Conservation (phyloP, 2,113 vertebrate species). For the Piaya cayana region DNA sequence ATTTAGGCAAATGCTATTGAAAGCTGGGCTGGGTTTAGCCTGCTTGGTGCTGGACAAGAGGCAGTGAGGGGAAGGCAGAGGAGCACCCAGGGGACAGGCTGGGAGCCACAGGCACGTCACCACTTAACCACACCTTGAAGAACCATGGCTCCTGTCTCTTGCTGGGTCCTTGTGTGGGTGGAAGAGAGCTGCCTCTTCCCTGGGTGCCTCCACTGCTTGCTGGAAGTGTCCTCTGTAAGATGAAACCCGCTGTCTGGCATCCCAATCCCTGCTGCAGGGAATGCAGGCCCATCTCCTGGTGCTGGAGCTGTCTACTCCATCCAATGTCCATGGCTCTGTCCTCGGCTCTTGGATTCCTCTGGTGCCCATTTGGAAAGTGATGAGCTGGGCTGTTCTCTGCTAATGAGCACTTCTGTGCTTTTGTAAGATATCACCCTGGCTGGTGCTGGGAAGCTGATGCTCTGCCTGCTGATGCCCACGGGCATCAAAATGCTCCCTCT, state of each 20-base stretch:
- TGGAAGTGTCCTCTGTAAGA: background rate
- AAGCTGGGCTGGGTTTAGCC: background rate
- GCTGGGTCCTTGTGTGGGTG: background rate
- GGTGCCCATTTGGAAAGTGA: background rate
- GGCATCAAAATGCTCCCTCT: background rate
- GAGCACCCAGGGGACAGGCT: background rate
- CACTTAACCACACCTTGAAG: too few relatives aligned
- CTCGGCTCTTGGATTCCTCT: background rate
- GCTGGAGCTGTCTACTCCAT: background rate
- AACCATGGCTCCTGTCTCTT: background rate
- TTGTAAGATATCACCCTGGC: background rate
- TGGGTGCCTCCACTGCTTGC: background rate
- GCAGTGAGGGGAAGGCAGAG: background rate
- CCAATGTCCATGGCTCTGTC: fast-evolving
- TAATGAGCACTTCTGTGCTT: background rate
- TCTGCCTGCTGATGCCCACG: fast-evolving
- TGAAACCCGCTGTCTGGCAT: background rate
- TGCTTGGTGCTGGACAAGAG: background rate
- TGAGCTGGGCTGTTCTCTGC: background rate
- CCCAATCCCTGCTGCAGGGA: background rate
- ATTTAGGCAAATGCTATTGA: constrained; percentile 22
- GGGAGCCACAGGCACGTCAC: background rate
- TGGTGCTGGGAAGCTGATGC: background rate
- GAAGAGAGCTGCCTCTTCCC: background rate
- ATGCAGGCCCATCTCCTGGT: fast-evolving